Base-by-base conservation (phyloP, 2,113 vertebrate genomes). In the Phylloscopus trochilus region DNA sequence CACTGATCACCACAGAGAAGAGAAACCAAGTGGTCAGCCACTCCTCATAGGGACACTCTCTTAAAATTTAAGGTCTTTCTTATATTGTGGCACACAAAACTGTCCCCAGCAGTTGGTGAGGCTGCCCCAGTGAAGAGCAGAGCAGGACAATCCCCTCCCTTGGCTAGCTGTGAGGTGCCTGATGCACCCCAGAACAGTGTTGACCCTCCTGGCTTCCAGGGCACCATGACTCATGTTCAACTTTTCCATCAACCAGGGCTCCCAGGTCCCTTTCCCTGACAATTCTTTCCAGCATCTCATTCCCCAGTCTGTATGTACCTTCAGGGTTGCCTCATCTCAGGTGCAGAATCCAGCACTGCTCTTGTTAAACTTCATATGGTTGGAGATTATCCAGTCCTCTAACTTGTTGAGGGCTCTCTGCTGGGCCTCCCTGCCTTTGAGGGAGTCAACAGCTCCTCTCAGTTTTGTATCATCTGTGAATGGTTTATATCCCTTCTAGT, bases 141-240 rank as follows among this genome's bases (percentile, higher is more conserved):
- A 30, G 43, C 0, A 0, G 43, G 43, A 43, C 13, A 58, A 31
- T 58, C 16, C 10, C 30, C 30, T 66, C 43, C 13, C 31, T 66
- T 58, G 51, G 8, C 51, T 0, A 0, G 6, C 23, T 66, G 60
- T 0, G 0, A 26, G 15, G 70, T 24, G 6, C 7, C 30, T 64
- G 49, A 39, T 64, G 49, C 2, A 0, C 4, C 28, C 18, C 58
- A 46, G 49, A n/a, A 84, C 49, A 74, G 0, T 0, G 2, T 0
- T 15, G 31, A 6, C 31, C 12, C 16, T 56, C 13, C 60, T 66
- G 70, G 52, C 44, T 43, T 24, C 43, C 19, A 49, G 35, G 30
- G 15, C 43, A 16, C 35, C 44, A 46, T 66, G 35, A 1, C 26
- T 31, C 15, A 20, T 0, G 12, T 39, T 67, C 43, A 16, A 13